Conservation (phyloP, 2,888 invertebrate species). For the Agriopis marginaria region DNA sequence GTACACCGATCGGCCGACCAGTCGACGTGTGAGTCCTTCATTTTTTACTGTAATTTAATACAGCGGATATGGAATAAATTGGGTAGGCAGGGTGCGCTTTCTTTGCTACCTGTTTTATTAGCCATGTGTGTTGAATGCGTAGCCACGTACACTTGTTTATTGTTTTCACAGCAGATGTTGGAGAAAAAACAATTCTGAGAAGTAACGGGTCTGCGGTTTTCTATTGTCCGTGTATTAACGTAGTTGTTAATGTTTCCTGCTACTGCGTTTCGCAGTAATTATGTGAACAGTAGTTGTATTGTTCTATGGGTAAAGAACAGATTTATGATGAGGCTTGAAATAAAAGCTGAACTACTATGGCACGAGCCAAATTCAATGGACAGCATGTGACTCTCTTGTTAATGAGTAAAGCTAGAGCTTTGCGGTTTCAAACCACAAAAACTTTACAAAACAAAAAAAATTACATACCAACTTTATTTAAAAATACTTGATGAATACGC, state of each 20-base stretch:
- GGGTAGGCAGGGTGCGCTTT: constrained; percentile 83
- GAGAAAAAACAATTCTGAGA: constrained; percentile 72
- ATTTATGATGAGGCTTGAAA: constrained; percentile 43
- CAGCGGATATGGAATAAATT: constrained; percentile 85
- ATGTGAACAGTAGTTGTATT: constrained; percentile 66
- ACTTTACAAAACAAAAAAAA: background rate
- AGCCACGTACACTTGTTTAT: constrained; percentile 54
- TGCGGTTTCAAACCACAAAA: background rate
- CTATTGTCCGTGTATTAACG: constrained; percentile 71
- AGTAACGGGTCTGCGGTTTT: constrained; percentile 73
- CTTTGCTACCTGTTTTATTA: constrained; percentile 82
- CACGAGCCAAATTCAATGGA: constrained; percentile 36
- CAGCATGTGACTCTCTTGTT: constrained; percentile 15
- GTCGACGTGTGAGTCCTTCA: constrained; percentile 77
- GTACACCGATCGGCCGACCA: constrained; percentile 73
- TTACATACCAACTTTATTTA: background rate
- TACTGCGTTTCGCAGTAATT: constrained; percentile 72
- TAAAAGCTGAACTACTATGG: constrained; percentile 31
- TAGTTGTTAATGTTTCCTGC: constrained; percentile 71
- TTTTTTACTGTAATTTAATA: constrained; percentile 82
- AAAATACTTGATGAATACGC: too few species aligned
- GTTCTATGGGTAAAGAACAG: constrained; percentile 47
- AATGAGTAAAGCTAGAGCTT: background rate
- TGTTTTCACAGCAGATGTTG: constrained; percentile 64
- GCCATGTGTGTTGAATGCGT: constrained; percentile 65